These are phyloP conservation scores for Wiebesia pumilae DNA, from an alignment of 1,140 invertebrate species.

Conservation along the genomic window DNA sequence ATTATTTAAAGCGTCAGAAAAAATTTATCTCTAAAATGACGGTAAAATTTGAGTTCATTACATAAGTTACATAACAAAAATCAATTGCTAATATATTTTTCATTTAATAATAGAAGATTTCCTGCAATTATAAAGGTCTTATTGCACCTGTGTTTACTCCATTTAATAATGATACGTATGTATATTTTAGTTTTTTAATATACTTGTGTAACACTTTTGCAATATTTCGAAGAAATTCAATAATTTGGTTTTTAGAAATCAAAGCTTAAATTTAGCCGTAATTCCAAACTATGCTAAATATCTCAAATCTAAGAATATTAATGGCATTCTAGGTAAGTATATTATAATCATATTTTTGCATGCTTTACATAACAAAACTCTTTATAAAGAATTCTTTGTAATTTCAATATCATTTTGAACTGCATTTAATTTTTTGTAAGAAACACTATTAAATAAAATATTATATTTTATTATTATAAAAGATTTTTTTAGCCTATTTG, in stretches of 20 bases:
- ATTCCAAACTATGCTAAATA: conserved; percentile 80
- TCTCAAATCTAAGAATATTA: conserved; percentile 77
- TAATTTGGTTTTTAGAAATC: conserved; percentile 59
- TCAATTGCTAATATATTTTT: not conserved
- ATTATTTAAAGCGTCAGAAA: not conserved
- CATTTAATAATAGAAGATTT: conserved; percentile 48
- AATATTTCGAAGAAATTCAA: not conserved
- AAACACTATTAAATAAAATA: too few species aligned
- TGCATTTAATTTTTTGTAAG: too few species aligned
- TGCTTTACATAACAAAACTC: too few species aligned
- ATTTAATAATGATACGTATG: conserved; percentile 77
- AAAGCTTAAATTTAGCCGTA: conserved; percentile 75
- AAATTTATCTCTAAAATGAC: conserved; percentile 17
- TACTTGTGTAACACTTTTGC: not conserved
- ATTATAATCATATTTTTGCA: not conserved
- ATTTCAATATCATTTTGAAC: too few species aligned
- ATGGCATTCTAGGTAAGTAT: conserved; percentile 79
- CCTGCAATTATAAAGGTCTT: conserved; percentile 74
- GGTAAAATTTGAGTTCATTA: not conserved
- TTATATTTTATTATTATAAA: too few species aligned
- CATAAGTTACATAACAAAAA: not conserved
- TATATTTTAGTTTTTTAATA: conserved; percentile 30
- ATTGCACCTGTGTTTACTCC: conserved; percentile 83
- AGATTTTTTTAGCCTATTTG: too few species aligned
- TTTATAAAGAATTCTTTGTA: too few species aligned